These are phyloP conservation scores for Drosophila malerkotliana DNA, from an alignment of 1,140 invertebrate species.

Conservation along the genomic window DNA sequence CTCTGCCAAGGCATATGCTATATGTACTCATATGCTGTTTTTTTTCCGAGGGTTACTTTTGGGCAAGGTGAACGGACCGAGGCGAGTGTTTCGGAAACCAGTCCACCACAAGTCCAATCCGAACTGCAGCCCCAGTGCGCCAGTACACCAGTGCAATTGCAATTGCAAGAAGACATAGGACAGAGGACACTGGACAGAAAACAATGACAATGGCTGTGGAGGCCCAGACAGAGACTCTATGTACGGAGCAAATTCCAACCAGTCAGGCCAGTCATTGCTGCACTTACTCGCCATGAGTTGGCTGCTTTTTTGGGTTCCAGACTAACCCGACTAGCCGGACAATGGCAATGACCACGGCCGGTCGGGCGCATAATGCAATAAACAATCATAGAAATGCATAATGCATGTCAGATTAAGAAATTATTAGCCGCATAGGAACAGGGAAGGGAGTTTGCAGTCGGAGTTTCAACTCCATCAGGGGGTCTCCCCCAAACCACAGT, in stretches of 20 bases:
- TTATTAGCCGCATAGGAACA: slow-evolving; percentile 60
- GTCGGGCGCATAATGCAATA: slow-evolving; percentile 55
- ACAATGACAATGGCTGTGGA: slow-evolving; percentile 61
- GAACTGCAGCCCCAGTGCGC: slow-evolving; percentile 33
- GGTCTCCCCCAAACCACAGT: neutral
- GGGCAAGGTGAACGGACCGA: slow-evolving; percentile 70
- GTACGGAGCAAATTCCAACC: slow-evolving; percentile 40
- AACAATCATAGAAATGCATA: slow-evolving; percentile 78
- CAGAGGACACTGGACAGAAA: slow-evolving; percentile 8
- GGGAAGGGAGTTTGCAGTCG: neutral
- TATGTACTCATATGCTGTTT: slow-evolving; percentile 34
- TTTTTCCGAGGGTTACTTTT: slow-evolving; percentile 54
- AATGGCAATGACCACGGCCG: slow-evolving; percentile 60
- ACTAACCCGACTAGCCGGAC: slow-evolving; percentile 29
- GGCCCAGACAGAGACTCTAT: slow-evolving; percentile 17
- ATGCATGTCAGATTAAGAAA: slow-evolving; percentile 78
- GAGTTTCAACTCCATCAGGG: neutral
- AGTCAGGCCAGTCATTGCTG: slow-evolving; percentile 72
- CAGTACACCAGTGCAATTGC: slow-evolving; percentile 62
- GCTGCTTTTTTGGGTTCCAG: slow-evolving; percentile 44
- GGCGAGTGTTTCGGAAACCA: slow-evolving; percentile 48
- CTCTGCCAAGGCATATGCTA: slow-evolving; percentile 33
- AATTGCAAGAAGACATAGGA: slow-evolving; percentile 38
- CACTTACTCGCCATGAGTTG: slow-evolving; percentile 67
- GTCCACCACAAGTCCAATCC: slow-evolving; percentile 24